Evolutionary conservation across 2,888 invertebrate genomes (phyloP).

Genomic region (Chrysolina oricalcia): DNA sequence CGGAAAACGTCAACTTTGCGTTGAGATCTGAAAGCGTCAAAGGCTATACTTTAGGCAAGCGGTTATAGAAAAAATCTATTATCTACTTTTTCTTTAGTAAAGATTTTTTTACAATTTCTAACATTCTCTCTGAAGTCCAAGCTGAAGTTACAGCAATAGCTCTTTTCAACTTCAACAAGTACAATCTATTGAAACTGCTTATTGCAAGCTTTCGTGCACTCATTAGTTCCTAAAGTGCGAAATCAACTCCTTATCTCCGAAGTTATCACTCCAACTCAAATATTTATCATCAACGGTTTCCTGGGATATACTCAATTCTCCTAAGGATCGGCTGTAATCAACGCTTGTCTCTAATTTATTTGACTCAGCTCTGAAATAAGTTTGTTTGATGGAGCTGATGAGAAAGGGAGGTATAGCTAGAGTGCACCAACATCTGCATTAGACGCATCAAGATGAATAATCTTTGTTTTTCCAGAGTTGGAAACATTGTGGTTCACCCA

Average conservation of each 20-base stretch:
- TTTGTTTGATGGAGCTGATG: neutral
- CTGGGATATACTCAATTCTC: constrained; percentile 1
- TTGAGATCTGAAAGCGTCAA: no score
- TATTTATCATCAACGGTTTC: neutral
- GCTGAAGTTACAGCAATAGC: neutral
- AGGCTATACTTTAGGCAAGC: no score
- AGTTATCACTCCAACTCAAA: neutral
- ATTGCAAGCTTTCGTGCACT: neutral
- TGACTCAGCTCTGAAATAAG: neutral
- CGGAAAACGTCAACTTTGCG: no score
- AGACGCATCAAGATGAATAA: neutral
- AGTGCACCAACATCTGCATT: neutral
- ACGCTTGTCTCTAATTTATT: neutral
- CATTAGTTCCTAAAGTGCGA: neutral
- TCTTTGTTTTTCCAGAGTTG: neutral
- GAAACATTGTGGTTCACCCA: neutral
- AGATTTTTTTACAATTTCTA: no score
- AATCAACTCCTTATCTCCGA: neutral
- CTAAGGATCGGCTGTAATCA: neutral
- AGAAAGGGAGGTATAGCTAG: no score
- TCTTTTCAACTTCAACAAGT: neutral
- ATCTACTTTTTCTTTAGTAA: no score
- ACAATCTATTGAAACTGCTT: neutral
- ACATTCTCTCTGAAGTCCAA: no score
- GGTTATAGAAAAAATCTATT: no score